Percentiles rank a stretch among this genome's conserved stretches.
phyloP scores from a whole-genome alignment of 2,113 vertebrate species.

The Gracilinanus agilis region DNA sequence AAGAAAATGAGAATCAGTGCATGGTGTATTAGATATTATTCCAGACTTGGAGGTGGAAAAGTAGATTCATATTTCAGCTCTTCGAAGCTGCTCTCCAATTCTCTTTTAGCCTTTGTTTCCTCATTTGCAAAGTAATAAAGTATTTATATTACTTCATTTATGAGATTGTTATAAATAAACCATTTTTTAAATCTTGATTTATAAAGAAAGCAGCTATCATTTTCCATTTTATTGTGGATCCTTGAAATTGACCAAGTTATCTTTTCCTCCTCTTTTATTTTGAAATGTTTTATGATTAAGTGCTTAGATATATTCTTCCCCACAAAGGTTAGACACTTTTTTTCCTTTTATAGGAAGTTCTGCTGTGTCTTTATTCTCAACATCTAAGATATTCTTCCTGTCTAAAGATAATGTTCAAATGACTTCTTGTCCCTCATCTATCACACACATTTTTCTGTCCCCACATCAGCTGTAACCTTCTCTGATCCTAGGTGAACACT shows the following conservation, averaged over 20 bases:
- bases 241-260: neutral
- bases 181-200: neutral
- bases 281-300: neutral
- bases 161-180: neutral
- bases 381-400: neutral
- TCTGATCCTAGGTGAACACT: neutral
- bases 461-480: neutral
- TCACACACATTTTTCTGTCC: neutral
- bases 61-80: too few relatives aligned
- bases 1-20: too few relatives aligned
- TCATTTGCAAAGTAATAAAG: neutral
- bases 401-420: neutral
- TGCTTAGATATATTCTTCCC: neutral
- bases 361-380: neutral
- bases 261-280: neutral
- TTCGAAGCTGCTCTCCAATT: too few relatives aligned
- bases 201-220: neutral
- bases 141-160: neutral
- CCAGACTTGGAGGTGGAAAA: too few relatives aligned
- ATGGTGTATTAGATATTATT: too few relatives aligned
- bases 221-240: neutral
- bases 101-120: neutral
- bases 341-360: neutral
- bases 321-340: neutral
- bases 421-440: neutral